Conservation (phyloP, 2,113 vertebrate species). For the Podarcis muralis region DNA sequence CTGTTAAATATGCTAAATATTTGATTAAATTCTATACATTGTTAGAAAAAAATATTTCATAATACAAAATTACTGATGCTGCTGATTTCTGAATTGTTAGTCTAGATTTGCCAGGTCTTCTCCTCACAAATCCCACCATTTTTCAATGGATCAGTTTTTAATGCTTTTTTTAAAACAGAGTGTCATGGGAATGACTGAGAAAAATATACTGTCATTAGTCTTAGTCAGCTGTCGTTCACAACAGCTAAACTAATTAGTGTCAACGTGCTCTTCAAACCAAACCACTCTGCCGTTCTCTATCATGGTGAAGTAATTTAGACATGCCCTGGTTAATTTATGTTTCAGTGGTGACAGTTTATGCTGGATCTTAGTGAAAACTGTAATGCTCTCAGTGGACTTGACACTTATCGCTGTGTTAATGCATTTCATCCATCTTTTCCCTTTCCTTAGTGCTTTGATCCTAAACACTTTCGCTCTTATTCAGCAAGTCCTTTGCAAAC, state of each 20-base stretch:
- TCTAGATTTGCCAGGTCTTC: not conserved
- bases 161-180: not conserved
- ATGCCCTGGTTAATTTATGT: slow-evolving; percentile 11
- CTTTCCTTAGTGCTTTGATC: not conserved
- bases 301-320: slow-evolving; percentile 8
- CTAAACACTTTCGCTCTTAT: not conserved
- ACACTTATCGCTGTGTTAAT: not conserved
- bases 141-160: not conserved
- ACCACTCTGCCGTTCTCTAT: not conserved
- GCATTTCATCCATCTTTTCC: not conserved
- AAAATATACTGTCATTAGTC: not conserved
- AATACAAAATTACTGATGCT: not conserved
- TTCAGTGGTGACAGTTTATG: slow-evolving; percentile 3
- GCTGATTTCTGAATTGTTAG: not conserved
- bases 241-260: slow-evolving; percentile 11
- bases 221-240: slow-evolving; percentile 4
- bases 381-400: not conserved
- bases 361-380: not conserved
- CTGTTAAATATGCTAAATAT: not conserved
- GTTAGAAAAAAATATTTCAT: not conserved
- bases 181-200: not conserved
- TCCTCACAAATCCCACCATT: not conserved
- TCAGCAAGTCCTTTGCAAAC: not conserved
- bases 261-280: not conserved
- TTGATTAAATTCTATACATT: not conserved